Conservation (phyloP, 2,113 vertebrate species). For the Centropristis striata region DNA sequence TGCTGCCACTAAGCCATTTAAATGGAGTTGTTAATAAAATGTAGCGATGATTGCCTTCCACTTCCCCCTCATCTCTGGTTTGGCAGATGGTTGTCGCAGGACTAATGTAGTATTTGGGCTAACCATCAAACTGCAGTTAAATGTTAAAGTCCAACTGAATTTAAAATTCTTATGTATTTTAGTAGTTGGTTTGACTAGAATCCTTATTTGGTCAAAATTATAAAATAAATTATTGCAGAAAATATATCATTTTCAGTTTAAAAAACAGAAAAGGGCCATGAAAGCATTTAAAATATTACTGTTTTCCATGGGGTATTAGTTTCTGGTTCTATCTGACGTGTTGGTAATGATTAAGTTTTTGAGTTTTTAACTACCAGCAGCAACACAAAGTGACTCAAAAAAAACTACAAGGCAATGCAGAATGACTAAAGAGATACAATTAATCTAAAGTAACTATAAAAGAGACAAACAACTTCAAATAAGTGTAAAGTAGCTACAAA, state of each 20-base stretch:
- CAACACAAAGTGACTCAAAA: background rate
- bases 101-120: conserved; percentile 50
- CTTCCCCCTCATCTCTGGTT: conserved; percentile 53
- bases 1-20: conserved; percentile 75
- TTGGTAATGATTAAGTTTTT: background rate
- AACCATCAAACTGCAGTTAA: conserved; percentile 46
- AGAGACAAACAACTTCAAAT: background rate
- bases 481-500: background rate
- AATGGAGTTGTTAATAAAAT: conserved; percentile 81
- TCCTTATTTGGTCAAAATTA: background rate
- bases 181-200: background rate
- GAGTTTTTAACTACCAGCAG: background rate
- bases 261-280: background rate
- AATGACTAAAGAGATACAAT: background rate
- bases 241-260: background rate
- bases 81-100: conserved; percentile 61
- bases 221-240: background rate
- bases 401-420: background rate
- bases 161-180: background rate
- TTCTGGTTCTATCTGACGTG: background rate
- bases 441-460: no score
- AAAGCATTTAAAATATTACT: background rate
- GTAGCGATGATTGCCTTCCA: conserved; percentile 77
- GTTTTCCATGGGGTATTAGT: background rate
- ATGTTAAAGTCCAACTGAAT: conserved; percentile 21